Evolutionary conservation across 2,888 invertebrate genomes (phyloP), one percentile per base, ranked within the genome.

Genomic region (Dermolepida albohirtum): DNA sequence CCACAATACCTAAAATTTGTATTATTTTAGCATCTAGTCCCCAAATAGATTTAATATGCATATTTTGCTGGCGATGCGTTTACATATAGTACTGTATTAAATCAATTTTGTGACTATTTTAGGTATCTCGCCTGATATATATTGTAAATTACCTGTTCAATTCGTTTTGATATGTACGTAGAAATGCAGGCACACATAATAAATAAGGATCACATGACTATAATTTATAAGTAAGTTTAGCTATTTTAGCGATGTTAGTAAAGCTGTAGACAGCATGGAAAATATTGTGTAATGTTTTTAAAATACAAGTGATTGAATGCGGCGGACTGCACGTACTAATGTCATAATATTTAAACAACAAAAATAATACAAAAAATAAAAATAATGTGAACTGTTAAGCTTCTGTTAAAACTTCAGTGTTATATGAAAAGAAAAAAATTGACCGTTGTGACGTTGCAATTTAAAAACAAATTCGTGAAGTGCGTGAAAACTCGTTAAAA

Each of bases 221-320:
- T 55, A 41, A 68, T 66, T 52, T 70, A 69, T 72, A 71, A 68
- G 66, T 73, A 74, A 72, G 67, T 71, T 74, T 66, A 75, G 76
- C 75, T 74, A 74, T 70, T 72, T 69, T 76, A 76, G 76, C 71
- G 72, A 72, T 74, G 49, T 66, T 78, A 77, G 78, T 68, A 72
- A 29, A 73, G 74, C 69, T 74, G 73, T 76, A 77, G 76, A 69
- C 73, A 69, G 73, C 72, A 71, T 74, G 71, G 70, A 71, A 73
- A 70, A 50, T 71, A 63, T 66, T 72, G 66, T 64, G 67, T 67
- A 62, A 64, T 63, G 47, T 63, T 34, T 65, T n/a, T 47, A 68
- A 67, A 72, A 73, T 67, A 71, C 63, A 68, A 68, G 66, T 51
- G 72, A 69, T 27, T 59, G 44, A 29, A 44, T 68, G 67, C 59